These are phyloP conservation scores for Drosophila leonis DNA, from an alignment of 2,888 invertebrate genomes.

Conservation along the genomic window DNA sequence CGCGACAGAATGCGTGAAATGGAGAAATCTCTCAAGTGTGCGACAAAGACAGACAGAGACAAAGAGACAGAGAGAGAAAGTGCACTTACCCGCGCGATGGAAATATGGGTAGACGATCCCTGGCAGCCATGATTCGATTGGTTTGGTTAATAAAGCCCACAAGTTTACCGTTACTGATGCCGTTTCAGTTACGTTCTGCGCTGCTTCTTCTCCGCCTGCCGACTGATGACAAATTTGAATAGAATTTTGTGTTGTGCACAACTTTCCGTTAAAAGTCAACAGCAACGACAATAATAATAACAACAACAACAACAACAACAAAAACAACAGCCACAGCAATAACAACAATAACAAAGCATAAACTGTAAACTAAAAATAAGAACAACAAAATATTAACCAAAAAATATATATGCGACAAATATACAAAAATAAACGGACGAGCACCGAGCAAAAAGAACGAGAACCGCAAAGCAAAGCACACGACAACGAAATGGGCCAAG, in stretches of 20 bases:
- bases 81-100: conserved; percentile 96
- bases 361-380: conserved; percentile 71
- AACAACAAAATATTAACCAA: conserved; percentile 75
- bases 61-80: neutral
- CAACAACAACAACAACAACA: conserved; percentile 30
- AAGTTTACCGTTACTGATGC: conserved; percentile 18
- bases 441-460: conserved; percentile 43
- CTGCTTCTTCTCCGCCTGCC: conserved; percentile 14
- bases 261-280: conserved; percentile 1
- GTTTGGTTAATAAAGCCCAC: neutral
- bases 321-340: conserved; percentile 20
- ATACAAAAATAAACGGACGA: conserved; percentile 70
- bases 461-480: conserved; percentile 51
- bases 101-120: conserved; percentile 95
- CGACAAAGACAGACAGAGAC: neutral
- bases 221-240: conserved; percentile 20
- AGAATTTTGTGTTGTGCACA: conserved; percentile 14
- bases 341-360: conserved; percentile 45
- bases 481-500: conserved; percentile 70
- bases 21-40: neutral
- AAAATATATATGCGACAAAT: conserved; percentile 68
- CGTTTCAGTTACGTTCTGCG: conserved; percentile 14
- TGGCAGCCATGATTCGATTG: conserved; percentile 91
- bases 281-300: conserved; percentile 5
- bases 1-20: neutral